Evolutionary conservation across 2,797 vertebrate species (phyloP), one percentile per base, ranked within the genome.

Genomic region (Rhinoraja longicauda): DNA sequence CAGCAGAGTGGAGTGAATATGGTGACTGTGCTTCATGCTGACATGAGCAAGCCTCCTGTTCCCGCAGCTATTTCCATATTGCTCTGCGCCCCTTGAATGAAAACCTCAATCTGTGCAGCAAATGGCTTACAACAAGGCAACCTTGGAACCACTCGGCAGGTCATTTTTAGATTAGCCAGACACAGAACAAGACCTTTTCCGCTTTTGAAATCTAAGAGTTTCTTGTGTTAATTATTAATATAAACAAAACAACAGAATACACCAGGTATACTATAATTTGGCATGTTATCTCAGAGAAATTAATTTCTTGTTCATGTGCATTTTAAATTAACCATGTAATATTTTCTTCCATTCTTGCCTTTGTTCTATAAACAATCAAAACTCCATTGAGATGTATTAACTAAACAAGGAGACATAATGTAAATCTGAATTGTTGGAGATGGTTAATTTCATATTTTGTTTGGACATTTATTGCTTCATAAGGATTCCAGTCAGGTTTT

Each of bases 21-120:
- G 96, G 96, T 96, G 96, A 88, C 96, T 95, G 96, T 96, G 96
- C 96, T 96, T 96, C 94, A 95, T 96, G 96, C 96, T 96, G 96
- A 97, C 95, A 96, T 95, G 95, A 96, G 96, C 96, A 95, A 94
- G 95, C 95, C 93, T 96, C 96, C 96, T 97, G 96, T 96, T 96
- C 96, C 95, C 94, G 96, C 96, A 95, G 93, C 95, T 96, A 95
- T 96, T 97, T 96, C 94, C 95, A 96, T 95, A 96, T 96, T 95
- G 93, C 90, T 96, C 95, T 95, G 94, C 95, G 93, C 96, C 96
- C 96, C 94, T 96, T 94, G 95, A 95, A 62, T 95, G 95, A 95
- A 91, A 93, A 70, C 93, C 94, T 95, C 96, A 96, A 94, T 96
- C 96, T 97, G 96, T 95, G 95, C 94, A 94, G 94, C 93, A 95